phyloP scores from a whole-genome alignment of 2,888 invertebrate genomes.

The Pristionchus arcanus region DNA sequence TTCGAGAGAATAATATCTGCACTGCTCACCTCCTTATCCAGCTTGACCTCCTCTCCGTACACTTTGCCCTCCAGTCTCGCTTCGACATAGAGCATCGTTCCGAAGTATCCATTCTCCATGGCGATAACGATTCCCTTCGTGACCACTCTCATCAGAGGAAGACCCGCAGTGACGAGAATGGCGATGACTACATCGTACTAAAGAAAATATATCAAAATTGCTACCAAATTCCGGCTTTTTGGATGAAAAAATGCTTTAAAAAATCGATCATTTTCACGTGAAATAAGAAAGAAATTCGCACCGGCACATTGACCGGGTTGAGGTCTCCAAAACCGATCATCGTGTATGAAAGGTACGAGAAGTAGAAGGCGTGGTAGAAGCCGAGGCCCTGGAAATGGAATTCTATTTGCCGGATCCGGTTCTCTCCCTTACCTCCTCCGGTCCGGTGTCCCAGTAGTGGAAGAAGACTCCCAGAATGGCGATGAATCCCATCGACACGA shows the following conservation, averaged over 20 bases:
- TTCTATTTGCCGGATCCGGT: not conserved
- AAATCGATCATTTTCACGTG: no score
- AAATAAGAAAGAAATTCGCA: not conserved
- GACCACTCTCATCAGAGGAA: slow-evolving; percentile 65
- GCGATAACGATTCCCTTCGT: slow-evolving; percentile 67
- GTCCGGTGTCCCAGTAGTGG: not conserved
- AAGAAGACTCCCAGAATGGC: slow-evolving; percentile 19
- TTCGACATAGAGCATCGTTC: slow-evolving; percentile 52
- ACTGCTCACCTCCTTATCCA: not conserved
- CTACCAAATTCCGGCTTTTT: no score
- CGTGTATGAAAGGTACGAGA: slow-evolving; percentile 31
- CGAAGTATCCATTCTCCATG: slow-evolving; percentile 69
- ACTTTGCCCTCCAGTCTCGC: not conserved
- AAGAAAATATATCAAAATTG: no score
- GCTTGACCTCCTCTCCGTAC: not conserved
- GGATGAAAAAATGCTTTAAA: no score
- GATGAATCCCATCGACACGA: not conserved
- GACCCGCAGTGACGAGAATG: slow-evolving; percentile 56
- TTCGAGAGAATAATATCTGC: no score
- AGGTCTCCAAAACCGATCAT: slow-evolving; percentile 21
- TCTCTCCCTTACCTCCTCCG: not conserved
- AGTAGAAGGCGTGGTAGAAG: slow-evolving; percentile 33
- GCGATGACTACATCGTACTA: not conserved
- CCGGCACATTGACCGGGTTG: slow-evolving; percentile 10
- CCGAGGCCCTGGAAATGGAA: not conserved